Percentiles rank a stretch among this genome's conserved stretches.
Conservation (phyloP, 2,113 vertebrate species). For the Podarcis raffonei region DNA sequence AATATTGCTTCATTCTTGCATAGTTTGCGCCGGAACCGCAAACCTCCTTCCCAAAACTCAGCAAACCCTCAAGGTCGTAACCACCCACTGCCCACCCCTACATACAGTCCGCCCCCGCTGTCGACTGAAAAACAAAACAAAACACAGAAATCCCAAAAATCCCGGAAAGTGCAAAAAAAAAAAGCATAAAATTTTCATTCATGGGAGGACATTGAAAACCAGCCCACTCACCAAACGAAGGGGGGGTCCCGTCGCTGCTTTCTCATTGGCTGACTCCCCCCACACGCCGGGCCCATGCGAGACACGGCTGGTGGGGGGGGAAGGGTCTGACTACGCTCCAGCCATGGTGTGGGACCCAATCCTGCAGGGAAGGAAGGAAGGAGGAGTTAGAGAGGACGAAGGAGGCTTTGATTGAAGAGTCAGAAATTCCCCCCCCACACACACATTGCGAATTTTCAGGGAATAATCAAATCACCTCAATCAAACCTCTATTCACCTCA, state of each 20-base stretch:
- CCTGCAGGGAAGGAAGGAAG: not conserved
- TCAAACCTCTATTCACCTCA: too few relatives aligned
- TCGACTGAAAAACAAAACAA: not conserved
- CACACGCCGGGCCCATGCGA: slow-evolving; percentile 11
- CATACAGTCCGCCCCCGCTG: not conserved
- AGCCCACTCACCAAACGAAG: slow-evolving; percentile 2
- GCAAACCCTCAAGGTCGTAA: too few relatives aligned
- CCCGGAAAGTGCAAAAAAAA: too few relatives aligned
- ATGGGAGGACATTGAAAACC: too few relatives aligned
- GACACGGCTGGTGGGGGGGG: slow-evolving; percentile 3
- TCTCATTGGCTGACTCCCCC: slow-evolving; percentile 17
- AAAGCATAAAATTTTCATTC: not conserved
- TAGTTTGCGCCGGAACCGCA: too few relatives aligned
- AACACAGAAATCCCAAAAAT: too few relatives aligned
- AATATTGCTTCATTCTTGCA: too few relatives aligned
- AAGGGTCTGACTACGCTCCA: not conserved
- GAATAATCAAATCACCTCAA: not conserved
- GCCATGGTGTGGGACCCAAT: not conserved
- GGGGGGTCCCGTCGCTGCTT: not conserved
- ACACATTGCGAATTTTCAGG: not conserved
- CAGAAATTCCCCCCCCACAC: not conserved
- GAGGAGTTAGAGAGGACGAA: too few relatives aligned
- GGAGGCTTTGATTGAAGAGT: not conserved
- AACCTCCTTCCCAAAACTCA: too few relatives aligned
- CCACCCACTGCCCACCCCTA: not conserved